phyloP scores from a whole-genome alignment of 1,140 invertebrate genomes.

The Melitaea cinxia region DNA sequence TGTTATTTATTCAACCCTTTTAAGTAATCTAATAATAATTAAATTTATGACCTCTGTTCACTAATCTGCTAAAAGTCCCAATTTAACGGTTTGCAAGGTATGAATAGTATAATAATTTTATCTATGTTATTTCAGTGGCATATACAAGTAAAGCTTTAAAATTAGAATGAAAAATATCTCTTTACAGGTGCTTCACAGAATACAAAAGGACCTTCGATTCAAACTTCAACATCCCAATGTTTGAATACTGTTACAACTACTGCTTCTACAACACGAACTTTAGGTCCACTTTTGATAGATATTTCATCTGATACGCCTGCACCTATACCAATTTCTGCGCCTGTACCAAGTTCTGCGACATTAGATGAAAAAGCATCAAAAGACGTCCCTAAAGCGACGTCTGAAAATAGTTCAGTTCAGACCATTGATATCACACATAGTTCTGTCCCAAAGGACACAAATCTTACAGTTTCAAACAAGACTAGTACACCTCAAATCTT shows the following conservation, averaged over 20 bases:
- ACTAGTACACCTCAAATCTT: constrained; percentile 59
- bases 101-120: no score
- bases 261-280: neutral
- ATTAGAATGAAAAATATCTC: neutral
- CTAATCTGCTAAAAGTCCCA: no score
- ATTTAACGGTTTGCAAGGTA: no score
- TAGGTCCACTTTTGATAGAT: constrained; percentile 56
- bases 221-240: neutral
- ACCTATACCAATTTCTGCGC: neutral
- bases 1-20: no score
- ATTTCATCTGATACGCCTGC: constrained; percentile 26
- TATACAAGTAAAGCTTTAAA: no score
- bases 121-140: no score
- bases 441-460: constrained; percentile 63
- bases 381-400: constrained; percentile 6
- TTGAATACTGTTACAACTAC: neutral
- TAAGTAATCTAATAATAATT: no score
- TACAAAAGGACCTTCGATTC: neutral
- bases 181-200: neutral
- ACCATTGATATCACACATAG: constrained; percentile 56
- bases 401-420: constrained; percentile 49
- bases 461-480: constrained; percentile 36
- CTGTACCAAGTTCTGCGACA: constrained; percentile 9
- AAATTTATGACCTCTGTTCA: no score
- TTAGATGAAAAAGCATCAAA: neutral